Evolutionary conservation across 1,140 invertebrate genomes (phyloP), one percentile per base, ranked within the genome.

Genomic region (Tetranychus urticae): DNA sequence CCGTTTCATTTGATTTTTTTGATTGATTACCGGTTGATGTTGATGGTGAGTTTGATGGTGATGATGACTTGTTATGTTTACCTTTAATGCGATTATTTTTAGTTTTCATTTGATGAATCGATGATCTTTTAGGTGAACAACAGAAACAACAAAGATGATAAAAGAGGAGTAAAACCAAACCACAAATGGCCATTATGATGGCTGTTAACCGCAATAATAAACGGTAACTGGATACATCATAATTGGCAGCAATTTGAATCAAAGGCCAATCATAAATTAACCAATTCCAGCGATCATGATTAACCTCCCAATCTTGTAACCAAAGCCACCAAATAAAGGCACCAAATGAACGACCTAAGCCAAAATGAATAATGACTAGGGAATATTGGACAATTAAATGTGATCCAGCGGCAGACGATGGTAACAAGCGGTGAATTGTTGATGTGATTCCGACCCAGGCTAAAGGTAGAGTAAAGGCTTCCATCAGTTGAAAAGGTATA

Each of bases 401-500:
- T 54, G 57, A 35, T 35, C 34, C 14, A 39, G 58, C n/a, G 34
- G 46, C 10, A 66, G 61, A 50, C 35, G 64, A 34, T 56, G 61
- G 55, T 35, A 64, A 62, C 2, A 68, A 45, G 14, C 58, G 63
- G 33, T 68, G 67, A 36, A 63, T 61, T 37, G 66, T 66, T n/a
- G 67, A 63, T 36, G 67, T 67, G 34, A 58, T 37, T 31, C 62
- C 65, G 14, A 68, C 62, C 67, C 67, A 68, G 46, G 65, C 60
- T 7, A 68, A 39, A 13, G 63, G 63, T 2, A 67, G 54, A 2
- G 60, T 64, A 42, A 68, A 67, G 3, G 66, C 61, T 48, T 60
- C 64, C 67, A 68, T 68, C 12, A 62, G 23, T 31, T 67, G 63
- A 48, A 68, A 68, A 39, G 67, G 67, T 33, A 68, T 47, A 4